Base-by-base conservation (phyloP, 1,140 invertebrate species). In the Drosophila lowei region DNA sequence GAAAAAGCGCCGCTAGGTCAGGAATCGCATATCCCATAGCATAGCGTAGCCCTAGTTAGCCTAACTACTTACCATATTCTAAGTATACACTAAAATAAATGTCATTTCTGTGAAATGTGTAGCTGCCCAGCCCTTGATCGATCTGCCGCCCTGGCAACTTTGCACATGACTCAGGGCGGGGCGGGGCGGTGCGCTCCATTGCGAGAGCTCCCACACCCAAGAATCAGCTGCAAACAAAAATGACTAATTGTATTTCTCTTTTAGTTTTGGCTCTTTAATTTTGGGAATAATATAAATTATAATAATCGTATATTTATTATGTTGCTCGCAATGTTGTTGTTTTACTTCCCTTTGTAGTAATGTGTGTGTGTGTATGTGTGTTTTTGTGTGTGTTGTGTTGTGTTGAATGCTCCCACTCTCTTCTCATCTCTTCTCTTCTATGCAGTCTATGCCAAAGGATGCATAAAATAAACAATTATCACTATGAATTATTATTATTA, bases 211-310 rank as follows among this genome's bases (percentile, higher is more conserved):
- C 28, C 21, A 1, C 6, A 38, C 34, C 11, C 7, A 25, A 25
- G 23, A 25, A 25, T 25, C 23, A 4, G 23, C 23, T 25, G 23
- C 23, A 25, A 25, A 25, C 23, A n/a, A 28, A 15, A 55, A 63
- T 28, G 28, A 46, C 30, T 18, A n/a, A 46, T 43, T 55, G n/a
- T 56, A 43, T 21, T 56, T 46, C 11, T 30, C 47, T 58, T 60
- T 81, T 78, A 76, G 78, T 85, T 38, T 88, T 88, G 84, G 83
- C 79, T 83, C 79, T 88, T 88, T 88, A 88, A 88, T 88, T 77
- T 88, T 88, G 84, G 83, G 83, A 88, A 89, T 88, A 88, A 88
- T 88, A 88, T 83, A 89, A 88, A 89, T 89, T 83, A 88, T 88
- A 88, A 89, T 88, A 88, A 86, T 86, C 65, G 77, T 83, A 79